These are phyloP conservation scores for Piprites chloris DNA, from an alignment of 2,113 vertebrate species.

Conservation along the genomic window DNA sequence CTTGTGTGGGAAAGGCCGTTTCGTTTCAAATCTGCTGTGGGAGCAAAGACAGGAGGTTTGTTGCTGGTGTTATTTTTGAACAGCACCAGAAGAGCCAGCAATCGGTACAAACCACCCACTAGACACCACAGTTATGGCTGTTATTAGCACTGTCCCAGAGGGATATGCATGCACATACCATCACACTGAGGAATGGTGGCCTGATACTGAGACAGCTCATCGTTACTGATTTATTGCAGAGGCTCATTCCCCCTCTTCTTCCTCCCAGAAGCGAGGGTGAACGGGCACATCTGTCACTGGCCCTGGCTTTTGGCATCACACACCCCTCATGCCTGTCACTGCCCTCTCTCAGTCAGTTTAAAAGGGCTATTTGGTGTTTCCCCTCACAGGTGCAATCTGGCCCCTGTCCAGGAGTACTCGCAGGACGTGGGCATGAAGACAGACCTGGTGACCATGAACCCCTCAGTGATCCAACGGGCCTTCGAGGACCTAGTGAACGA, in stretches of 20 bases:
- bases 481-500: constrained; percentile 90
- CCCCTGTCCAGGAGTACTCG: constrained; percentile 88
- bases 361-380: background rate
- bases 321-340: accelerated
- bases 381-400: constrained; percentile 87
- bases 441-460: constrained; percentile 95
- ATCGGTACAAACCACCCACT: background rate
- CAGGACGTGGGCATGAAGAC: constrained; percentile 87
- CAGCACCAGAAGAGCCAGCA: accelerated
- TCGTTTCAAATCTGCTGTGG: background rate
- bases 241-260: background rate
- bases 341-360: background rate
- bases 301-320: background rate
- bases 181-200: background rate
- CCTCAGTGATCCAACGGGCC: constrained; percentile 92
- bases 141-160: background rate
- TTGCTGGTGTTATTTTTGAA: background rate
- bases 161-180: background rate
- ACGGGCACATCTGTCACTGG: background rate
- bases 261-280: accelerated
- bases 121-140: background rate
- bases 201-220: background rate
- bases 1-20: background rate
- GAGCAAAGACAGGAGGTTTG: background rate
- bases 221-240: background rate